Base-by-base conservation (phyloP, 2,797 vertebrate genomes). In the Loris lydekkerianus region DNA sequence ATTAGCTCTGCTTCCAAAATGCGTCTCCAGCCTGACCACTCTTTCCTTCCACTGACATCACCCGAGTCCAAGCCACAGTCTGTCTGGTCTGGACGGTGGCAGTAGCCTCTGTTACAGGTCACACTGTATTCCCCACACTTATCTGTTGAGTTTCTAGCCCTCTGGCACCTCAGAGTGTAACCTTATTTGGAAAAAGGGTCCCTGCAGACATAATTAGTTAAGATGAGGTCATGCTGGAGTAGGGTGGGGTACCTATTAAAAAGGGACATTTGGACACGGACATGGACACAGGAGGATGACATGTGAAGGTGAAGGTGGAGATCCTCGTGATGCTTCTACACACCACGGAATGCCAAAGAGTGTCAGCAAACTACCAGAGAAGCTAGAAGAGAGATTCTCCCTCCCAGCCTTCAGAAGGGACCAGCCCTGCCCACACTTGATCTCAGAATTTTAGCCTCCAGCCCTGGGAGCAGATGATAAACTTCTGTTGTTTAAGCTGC, bases 391-490 rank as follows among this genome's bases (percentile, higher is more conserved):
- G 53, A 11, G 3, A 10, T 15, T 5, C 9, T 75, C 40, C 76
- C 25, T 25, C n/a, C 1, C 3, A 6, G 31, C 20, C 5, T 37
- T 53, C 70, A 3, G 80, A 56, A 93, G 83, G 85, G 67, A 9
- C 9, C 7, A 8, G 2, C 37, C 9, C 25, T 27, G 23, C 2
- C 0, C 0, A 43, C 27, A 23, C 60, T 46, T 10, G n/a, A 21
- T 18, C 73, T 72, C 27, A 58, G 40, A 34, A 27, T 65, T 29
- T 60, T 21, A 67, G 56, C 29, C 86, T 53, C 37, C 29, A 40
- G 63, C 58, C 37, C 0, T 0, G 34, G 2, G 13, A 69, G 43
- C n/a, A 7, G 1, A 7, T 10, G 0, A 7, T 17, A 5, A 3
- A 2, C 40, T 73, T 49, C 77, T 46, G 9, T 20, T 14, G 78